phyloP scores from a whole-genome alignment of 2,113 vertebrate species.

The Chascanopsetta lugubris region DNA sequence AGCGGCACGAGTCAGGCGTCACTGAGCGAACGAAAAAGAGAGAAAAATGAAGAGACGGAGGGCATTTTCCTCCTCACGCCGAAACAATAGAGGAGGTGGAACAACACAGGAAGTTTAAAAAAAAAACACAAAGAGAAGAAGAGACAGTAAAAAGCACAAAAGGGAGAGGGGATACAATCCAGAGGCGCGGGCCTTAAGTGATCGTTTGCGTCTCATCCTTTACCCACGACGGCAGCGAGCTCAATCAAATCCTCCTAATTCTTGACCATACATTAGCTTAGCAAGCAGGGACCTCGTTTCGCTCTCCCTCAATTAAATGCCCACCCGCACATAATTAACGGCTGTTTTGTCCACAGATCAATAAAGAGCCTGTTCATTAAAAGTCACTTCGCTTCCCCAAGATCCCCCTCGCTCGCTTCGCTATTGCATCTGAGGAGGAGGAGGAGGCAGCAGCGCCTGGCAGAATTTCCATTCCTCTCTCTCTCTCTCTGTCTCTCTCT shows the following conservation, averaged over 20 bases:
- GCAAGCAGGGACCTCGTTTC: constrained; percentile 71
- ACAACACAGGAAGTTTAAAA: constrained; percentile 16
- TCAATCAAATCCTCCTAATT: constrained; percentile 76
- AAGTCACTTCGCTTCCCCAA: constrained; percentile 74
- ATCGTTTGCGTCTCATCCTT: constrained; percentile 66
- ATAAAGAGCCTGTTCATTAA: constrained; percentile 81
- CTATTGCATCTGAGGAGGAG: constrained; percentile 46
- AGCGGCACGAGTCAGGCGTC: constrained; percentile 16
- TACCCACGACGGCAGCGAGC: constrained; percentile 58
- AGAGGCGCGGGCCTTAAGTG: constrained; percentile 47
- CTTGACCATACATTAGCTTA: constrained; percentile 62
- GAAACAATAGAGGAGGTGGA: constrained; percentile 34
- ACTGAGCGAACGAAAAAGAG: constrained; percentile 33
- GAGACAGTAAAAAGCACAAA: constrained; percentile 5
- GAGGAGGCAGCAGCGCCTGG: constrained; percentile 42
- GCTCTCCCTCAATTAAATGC: constrained; percentile 79
- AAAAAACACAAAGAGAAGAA: constrained; percentile 20
- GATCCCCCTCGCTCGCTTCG: constrained; percentile 66
- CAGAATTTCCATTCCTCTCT: constrained; percentile 53
- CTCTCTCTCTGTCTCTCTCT: constrained; percentile 1
- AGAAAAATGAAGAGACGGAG: constrained; percentile 25
- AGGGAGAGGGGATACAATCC: constrained; percentile 24
- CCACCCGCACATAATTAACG: constrained; percentile 81
- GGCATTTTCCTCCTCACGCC: constrained; percentile 38
- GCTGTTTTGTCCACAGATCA: constrained; percentile 84